Evolutionary conservation across 1,140 invertebrate species (phyloP), one percentile per base, ranked within the genome.

Genomic region (Dendroctonus ponderosae): DNA sequence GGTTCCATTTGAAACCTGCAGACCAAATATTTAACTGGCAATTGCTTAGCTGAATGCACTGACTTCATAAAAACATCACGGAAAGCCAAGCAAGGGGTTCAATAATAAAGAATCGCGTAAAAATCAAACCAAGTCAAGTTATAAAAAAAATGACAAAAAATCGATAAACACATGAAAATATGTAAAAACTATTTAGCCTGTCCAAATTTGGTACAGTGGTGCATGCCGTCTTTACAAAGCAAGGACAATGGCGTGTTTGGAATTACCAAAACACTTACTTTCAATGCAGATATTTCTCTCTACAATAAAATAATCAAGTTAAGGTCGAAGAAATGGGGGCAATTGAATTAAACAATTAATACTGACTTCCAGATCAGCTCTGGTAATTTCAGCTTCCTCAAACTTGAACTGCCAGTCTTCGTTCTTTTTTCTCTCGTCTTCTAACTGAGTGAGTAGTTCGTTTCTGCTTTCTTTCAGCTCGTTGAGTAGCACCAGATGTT

Each of bases 391-490:
- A 72, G 94, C 92, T 79, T 97, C 95, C 82, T 97, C 94, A 67
- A 93, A 88, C 44, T 90, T 86, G 76, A 97, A 97, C 75, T 94
- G 86, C 51, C 97, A 81, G 79, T 98, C 96, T 82, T 98, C 95
- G 8, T 90, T 85, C 79, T 93, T 94, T 74, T 91, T 88, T 74
- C 85, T 88, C 72, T 95, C 92, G 71, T 96, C 92, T 68, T 94
- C 91, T 68, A 96, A 76, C 70, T 90, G 87, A 48, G 83, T 80
- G 51, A 81, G 77, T 15, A 96, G 77, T 37, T 85, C 83, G 62
- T 83, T 83, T 69, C 87, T 86, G 66, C 93, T 89, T 6, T 82
- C 78, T 71, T 90, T 85, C 7, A 90, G 76, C 70, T 85, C 79
- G 9, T 78, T 66, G 6, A 87, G 66, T 2, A 76, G 73, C 7